Base-by-base conservation (phyloP, 2,113 vertebrate genomes). In the Strix uralensis region DNA sequence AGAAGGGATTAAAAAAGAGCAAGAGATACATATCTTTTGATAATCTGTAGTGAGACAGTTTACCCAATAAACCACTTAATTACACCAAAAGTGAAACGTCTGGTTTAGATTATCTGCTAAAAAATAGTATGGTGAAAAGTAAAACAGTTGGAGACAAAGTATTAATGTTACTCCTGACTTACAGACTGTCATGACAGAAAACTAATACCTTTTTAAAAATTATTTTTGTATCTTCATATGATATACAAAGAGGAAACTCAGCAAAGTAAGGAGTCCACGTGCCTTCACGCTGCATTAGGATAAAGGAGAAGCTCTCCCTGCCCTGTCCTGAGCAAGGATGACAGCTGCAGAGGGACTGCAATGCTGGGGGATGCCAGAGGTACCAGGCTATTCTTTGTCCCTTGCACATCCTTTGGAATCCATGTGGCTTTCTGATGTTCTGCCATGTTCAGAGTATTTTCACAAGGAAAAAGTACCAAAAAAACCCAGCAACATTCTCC, bases 11-110 rank as follows among this genome's bases (percentile, higher is more conserved):
- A 61, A 84, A 90, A 69, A 70, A 44, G 34, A 92, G 23, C 81
- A 94, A 89, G 80, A 94, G 75, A 92, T 78, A 93, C 65, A 78
- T 81, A 59, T 83, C 70, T 97, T 96, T 96, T 86, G 88, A 94
- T 95, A 92, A 94, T 95, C 63, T 94, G 92, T 93, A 95, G 88
- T 59, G 72, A 95, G 88, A 44, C 86, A 93, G 40, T 6, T 96
- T 95, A 91, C 73, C 80, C 92, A 51, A 92, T 93, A 95, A 96
- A 83, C 59, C 80, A 81, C 94, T 89, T 96, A 93, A 86, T 94
- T 94, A 88, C 83, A 96, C 94, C 72, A 86, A 69, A 87, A 94
- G 52, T 92, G 61, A 84, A 97, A 94, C 96, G 92, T 92, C 88
- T 97, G 95, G 30, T 86, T 91, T 84, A 69, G 52, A 95, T 96